Evolutionary conservation across 2,888 invertebrate genomes (phyloP).

Genomic region (Cylloceria caligata): DNA sequence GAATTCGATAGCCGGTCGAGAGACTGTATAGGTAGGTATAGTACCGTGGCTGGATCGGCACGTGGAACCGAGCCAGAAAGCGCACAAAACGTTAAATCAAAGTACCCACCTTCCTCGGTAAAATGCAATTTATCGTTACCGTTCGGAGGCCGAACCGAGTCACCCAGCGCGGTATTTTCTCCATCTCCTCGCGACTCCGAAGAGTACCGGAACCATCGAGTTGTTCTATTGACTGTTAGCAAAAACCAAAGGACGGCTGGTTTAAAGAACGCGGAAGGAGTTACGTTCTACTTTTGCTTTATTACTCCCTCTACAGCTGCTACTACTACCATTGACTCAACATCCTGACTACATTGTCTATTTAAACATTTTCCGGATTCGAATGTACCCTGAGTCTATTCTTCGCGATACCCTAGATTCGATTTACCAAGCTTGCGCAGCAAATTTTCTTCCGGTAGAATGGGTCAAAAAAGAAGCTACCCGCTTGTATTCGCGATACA

Average conservation of each 20-base stretch:
- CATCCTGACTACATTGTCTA: constrained; percentile 24
- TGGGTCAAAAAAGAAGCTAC: constrained; percentile 52
- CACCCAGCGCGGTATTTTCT: constrained; percentile 55
- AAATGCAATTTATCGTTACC: constrained; percentile 81
- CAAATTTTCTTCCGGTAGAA: constrained; percentile 69
- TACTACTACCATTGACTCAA: constrained; percentile 19
- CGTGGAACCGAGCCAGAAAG: constrained; percentile 81
- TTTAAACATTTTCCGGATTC: constrained; percentile 43
- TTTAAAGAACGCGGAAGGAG: constrained; percentile 53
- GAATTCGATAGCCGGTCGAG: constrained; percentile 78
- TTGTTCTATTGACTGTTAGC: constrained; percentile 66
- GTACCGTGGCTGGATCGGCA: constrained; percentile 65
- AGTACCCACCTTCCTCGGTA: constrained; percentile 73
- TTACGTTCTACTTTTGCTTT: constrained; percentile 67
- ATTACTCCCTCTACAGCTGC: constrained; percentile 60
- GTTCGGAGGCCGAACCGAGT: constrained; percentile 57
- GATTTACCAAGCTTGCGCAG: constrained; percentile 12
- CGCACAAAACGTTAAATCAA: constrained; percentile 79
- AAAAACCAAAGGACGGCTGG: constrained; percentile 64
- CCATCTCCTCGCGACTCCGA: constrained; percentile 1
- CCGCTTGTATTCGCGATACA: constrained; percentile 36
- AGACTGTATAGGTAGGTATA: constrained; percentile 24
- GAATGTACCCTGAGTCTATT: constrained; percentile 10
- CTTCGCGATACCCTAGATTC: constrained; percentile 43
- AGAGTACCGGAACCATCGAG: constrained; percentile 25